Conservation (phyloP, 2,113 vertebrate genomes). For the Erythrocercus mccallii region DNA sequence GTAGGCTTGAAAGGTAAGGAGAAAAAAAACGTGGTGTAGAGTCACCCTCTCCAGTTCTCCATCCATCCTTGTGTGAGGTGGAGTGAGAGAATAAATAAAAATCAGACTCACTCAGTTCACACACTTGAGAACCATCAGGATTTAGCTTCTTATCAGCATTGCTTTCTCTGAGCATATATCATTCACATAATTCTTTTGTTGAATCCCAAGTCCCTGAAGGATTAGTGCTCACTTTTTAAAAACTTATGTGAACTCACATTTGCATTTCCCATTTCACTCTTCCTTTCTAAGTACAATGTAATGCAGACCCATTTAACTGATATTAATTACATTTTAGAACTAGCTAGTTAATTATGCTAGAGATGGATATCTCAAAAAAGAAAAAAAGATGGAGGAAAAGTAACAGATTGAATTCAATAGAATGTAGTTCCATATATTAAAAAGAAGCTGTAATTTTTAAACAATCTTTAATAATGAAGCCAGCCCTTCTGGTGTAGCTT, state of each 20-base stretch:
- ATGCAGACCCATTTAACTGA: conserved; percentile 24
- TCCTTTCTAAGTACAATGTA: neutral
- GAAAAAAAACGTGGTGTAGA: neutral
- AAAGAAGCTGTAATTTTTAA: neutral
- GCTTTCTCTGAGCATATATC: neutral
- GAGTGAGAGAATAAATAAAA: neutral
- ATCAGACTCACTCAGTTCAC: neutral
- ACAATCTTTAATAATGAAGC: neutral
- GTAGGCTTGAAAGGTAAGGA: neutral
- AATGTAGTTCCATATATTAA: neutral
- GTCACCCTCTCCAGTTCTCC: neutral
- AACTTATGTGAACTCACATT: conserved; percentile 24
- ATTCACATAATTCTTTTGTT: conserved; percentile 2
- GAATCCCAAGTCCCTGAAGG: conserved; percentile 6
- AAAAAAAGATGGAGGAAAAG: neutral
- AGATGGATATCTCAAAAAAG: neutral
- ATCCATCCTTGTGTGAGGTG: neutral
- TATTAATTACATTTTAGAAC: conserved; percentile 52
- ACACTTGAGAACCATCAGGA: neutral
- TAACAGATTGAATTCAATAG: neutral
- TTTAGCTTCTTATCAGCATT: neutral
- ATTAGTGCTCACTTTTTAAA: conserved; percentile 14
- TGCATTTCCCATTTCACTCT: conserved; percentile 26
- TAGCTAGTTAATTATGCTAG: conserved; percentile 15
- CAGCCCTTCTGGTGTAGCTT: neutral